Evolutionary conservation across 2,113 vertebrate genomes (phyloP), one percentile per base, ranked within the genome.

Genomic region (Gallinago media): DNA sequence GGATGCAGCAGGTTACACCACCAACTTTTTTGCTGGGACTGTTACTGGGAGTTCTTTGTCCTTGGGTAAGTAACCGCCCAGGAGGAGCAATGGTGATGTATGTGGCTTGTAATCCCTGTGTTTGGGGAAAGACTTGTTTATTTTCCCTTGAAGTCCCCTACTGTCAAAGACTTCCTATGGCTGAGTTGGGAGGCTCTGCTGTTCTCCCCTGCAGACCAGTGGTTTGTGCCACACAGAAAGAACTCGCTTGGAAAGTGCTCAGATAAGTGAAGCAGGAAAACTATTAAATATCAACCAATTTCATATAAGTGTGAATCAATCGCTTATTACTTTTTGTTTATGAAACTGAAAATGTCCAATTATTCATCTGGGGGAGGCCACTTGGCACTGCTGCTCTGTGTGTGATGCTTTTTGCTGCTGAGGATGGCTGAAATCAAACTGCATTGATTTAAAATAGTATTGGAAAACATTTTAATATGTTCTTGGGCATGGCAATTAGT

Each of bases 141-240:
- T 18, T 22, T 29, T 13, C 7, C 4, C 50, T 46, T 58, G 6
- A 36, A 46, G 49, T 73, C 8, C 17, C 22, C 6, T 44, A 1
- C 29, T 55, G 79, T 52, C 44, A 82, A 36, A 44, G 23, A 25
- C 11, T 73, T 68, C 34, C 22, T 18, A 7, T 2, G 5, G 10
- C 42, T 42, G 42, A 67, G 10, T 15, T 0, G 0, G 65, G 55
- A 52, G 11, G 13, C 32, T 87, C 21, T 3, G 6, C 29, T 0
- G 0, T 65, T 66, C 31, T 52, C 5, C 9, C 11, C 8, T 61
- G 40, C 32, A 40, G 34, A 77, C 12, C 2, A 0, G 13, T 36
- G 21, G 9, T 70, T 66, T 55, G 6, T 77, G 32, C 34, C 4
- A 0, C 2, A 1, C 25, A 34, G 23, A 46, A 36, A 38, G 11